Base-by-base conservation (phyloP, 92 coral and sea anemone species). In the Isaurus tuberculatus region DNA sequence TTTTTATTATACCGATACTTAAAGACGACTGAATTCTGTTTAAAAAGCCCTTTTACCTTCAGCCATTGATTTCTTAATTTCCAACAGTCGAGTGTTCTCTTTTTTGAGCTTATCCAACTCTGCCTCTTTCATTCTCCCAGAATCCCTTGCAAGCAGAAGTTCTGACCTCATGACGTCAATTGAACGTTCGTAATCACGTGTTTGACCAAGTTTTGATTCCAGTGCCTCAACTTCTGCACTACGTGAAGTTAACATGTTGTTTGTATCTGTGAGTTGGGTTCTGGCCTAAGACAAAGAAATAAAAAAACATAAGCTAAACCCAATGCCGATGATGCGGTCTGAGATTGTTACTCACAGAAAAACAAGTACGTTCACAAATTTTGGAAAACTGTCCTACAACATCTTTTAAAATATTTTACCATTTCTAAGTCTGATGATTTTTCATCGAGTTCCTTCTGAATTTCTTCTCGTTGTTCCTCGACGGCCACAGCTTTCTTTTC, bases 361-460 rank as follows among this genome's bases (percentile, higher is more conserved):
- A n/a, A n/a, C n/a, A n/a, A n/a, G n/a, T n/a, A n/a, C n/a, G n/a
- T n/a, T n/a, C n/a, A n/a, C n/a, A n/a, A n/a, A n/a, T n/a, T n/a
- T n/a, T n/a, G n/a, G n/a, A n/a, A n/a, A n/a, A n/a, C n/a, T n/a
- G n/a, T n/a, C n/a, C n/a, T n/a, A n/a, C n/a, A n/a, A n/a, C n/a
- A n/a, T n/a, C n/a, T 5, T 5, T 44, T 44, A 46, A 46, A 46
- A 46, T 19, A 9, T 9, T 36, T 63, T 43, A 80, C 73, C 70
- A 49, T 82, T 11, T 67, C 43, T 29, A 86, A 26, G 28, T 72
- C 85, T 32, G 78, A 64, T 75, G 79, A 48, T 11, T 48, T 29
- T 44, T 84, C 89, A 8, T 89, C 86, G 25, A 72, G 27, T 31
- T 85, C 83, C 11, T 78, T 82, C 40, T 83, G 42, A 28, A 55